Conservation (phyloP, 2,797 vertebrate species). For the Pseudopleuronectes americanus region DNA sequence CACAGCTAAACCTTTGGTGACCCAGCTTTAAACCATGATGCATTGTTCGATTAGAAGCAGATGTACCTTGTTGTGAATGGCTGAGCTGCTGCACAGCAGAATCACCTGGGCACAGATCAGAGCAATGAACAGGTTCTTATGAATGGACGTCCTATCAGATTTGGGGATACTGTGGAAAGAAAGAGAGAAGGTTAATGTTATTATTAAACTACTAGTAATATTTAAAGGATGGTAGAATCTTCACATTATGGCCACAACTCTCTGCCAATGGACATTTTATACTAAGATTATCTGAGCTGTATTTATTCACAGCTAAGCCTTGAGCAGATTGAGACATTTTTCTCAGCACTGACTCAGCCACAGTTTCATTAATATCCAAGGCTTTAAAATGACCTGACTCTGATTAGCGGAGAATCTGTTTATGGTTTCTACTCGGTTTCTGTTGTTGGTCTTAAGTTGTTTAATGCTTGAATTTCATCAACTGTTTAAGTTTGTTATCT, state of each 20-base stretch:
- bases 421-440: not conserved
- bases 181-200: not conserved
- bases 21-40: not conserved
- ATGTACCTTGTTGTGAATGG: conserved; percentile 84
- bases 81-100: conserved; percentile 86
- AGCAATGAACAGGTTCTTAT: conserved; percentile 86
- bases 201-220: too few relatives aligned
- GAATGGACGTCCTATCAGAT: conserved; percentile 86
- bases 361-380: not conserved
- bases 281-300: not conserved
- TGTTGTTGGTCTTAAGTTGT: not conserved
- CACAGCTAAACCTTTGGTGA: not conserved
- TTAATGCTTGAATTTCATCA: not conserved
- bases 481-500: not conserved
- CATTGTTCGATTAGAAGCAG: not conserved
- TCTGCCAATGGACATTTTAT: not conserved
- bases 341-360: conserved; percentile 1
- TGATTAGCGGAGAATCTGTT: conserved; percentile 1
- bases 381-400: not conserved
- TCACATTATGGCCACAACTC: not conserved
- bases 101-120: conserved; percentile 86
- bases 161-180: conserved; percentile 82
- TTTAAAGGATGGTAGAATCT: not conserved
- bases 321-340: conserved; percentile 14
- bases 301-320: not conserved